These are phyloP conservation scores for Calliopum simillimum DNA, from an alignment of 2,888 invertebrate species.

Conservation along the genomic window DNA sequence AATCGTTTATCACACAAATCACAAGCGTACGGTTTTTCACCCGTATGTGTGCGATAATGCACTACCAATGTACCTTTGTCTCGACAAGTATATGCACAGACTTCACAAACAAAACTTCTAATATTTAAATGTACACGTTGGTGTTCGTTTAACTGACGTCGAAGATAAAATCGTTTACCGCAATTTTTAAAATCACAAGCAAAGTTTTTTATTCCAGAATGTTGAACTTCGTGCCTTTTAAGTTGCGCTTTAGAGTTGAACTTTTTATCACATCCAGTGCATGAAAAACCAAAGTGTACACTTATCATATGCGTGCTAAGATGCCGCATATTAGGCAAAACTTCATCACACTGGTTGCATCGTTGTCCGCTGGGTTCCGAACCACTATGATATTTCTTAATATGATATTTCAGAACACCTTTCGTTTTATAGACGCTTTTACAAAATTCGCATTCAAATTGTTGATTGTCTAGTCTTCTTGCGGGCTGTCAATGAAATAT, in stretches of 20 bases:
- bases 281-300: slow-evolving; percentile 51
- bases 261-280: slow-evolving; percentile 50
- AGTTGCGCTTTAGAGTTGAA: slow-evolving; percentile 56
- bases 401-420: slow-evolving; percentile 49
- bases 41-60: slow-evolving; percentile 57
- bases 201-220: slow-evolving; percentile 53
- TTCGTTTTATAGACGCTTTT: slow-evolving; percentile 40
- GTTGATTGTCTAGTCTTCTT: not conserved
- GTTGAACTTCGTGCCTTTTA: slow-evolving; percentile 54
- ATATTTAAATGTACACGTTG: slow-evolving; percentile 43
- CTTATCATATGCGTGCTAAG: slow-evolving; percentile 32
- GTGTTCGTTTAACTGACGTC: slow-evolving; percentile 53
- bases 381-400: slow-evolving; percentile 41
- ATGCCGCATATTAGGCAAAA: slow-evolving; percentile 30
- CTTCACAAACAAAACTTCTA: slow-evolving; percentile 48
- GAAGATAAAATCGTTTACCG: slow-evolving; percentile 54
- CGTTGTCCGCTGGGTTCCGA: not conserved
- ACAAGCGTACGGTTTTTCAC: slow-evolving; percentile 55
- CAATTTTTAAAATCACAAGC: slow-evolving; percentile 55
- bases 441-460: slow-evolving; percentile 35
- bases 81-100: slow-evolving; percentile 44
- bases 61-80: slow-evolving; percentile 56
- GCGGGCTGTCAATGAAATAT: not conserved
- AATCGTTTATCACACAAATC: slow-evolving; percentile 43
- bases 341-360: slow-evolving; percentile 33